Base-by-base conservation (phyloP, 2,113 vertebrate species). In the Lanius collurio region DNA sequence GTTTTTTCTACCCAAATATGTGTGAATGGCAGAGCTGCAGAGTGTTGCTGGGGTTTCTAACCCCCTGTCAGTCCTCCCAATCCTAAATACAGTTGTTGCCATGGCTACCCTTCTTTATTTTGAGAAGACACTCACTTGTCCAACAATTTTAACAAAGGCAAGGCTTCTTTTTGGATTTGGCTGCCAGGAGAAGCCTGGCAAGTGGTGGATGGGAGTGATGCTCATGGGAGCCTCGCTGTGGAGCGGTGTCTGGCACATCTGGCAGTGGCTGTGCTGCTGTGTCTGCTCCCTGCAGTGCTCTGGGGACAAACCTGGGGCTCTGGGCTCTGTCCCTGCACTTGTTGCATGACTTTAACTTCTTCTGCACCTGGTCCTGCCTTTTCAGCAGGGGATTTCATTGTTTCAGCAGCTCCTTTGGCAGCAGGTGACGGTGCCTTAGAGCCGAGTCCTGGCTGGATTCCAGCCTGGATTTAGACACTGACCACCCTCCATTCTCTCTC, bases 71-170 rank as follows among this genome's bases (percentile, higher is more conserved):
- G 44, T 16, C 67, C 63, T 90, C 39, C 73, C 14, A 0, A 37
- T 70, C 88, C 85, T 41, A 95, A 96, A 90, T 63, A 56, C 90
- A 64, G 79, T 7, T n/a, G 95, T 96, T 97, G 88, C 92, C 88
- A 96, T 96, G 88, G 94, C 49, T 83, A 94, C 93, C 13, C 47
- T 50, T 55, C 7, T 91, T 90, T 96, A 95, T 95, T 97, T 95
- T 64, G 85, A 88, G 93, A 56, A 96, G 87, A 83, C 79, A 63
- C 75, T 86, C 53, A 11, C 89, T 94, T 52, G 93, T 83, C 94
- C 94, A 81, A 93, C 49, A 37, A 1, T 71, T 81, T 49, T 17
- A 68, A 88, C 78, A 83, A 35, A 80, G 71, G 20, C 83, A 59
- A 68, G 33, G 69, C 71, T 92, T 11, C 46, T 76, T 83, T 73